phyloP scores from a whole-genome alignment of 2,888 invertebrate genomes.

The Cybosia mesomella region DNA sequence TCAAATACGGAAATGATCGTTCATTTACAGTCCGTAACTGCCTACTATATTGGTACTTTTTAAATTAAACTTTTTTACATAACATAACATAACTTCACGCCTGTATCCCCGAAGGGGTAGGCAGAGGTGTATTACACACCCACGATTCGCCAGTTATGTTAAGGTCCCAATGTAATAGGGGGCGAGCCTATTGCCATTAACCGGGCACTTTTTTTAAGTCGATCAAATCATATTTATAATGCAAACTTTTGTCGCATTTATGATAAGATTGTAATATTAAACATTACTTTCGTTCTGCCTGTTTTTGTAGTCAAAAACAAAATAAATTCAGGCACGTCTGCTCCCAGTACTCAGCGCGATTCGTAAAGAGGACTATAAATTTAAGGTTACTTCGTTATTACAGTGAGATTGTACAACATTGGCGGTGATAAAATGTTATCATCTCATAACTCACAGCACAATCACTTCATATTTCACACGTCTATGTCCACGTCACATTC shows the following conservation, averaged over 20 bases:
- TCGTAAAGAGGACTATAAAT: constrained; percentile 82
- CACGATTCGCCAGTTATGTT: too few relatives aligned
- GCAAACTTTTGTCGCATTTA: too few relatives aligned
- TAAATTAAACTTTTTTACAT: too few relatives aligned
- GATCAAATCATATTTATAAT: background rate
- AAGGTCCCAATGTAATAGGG: too few relatives aligned
- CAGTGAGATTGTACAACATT: constrained; percentile 78
- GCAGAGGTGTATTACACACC: too few relatives aligned
- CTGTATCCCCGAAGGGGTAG: too few relatives aligned
- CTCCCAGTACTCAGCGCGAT: constrained; percentile 71
- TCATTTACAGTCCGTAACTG: too few relatives aligned
- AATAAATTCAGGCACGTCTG: constrained; percentile 32
- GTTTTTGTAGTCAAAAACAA: background rate
- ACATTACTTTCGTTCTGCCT: background rate
- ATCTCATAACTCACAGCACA: constrained; percentile 71
- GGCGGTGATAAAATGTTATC: constrained; percentile 81
- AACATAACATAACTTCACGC: too few relatives aligned
- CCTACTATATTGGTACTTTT: too few relatives aligned
- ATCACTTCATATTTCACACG: constrained; percentile 74
- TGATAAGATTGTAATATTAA: background rate
- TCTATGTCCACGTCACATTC: constrained; percentile 42
- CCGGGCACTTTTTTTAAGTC: background rate
- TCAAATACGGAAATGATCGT: too few relatives aligned
- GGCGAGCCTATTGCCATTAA: too few relatives aligned
- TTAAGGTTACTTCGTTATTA: constrained; percentile 83